Evolutionary conservation across 2,888 invertebrate genomes (phyloP).

Genomic region (Ectemnius continuus): DNA sequence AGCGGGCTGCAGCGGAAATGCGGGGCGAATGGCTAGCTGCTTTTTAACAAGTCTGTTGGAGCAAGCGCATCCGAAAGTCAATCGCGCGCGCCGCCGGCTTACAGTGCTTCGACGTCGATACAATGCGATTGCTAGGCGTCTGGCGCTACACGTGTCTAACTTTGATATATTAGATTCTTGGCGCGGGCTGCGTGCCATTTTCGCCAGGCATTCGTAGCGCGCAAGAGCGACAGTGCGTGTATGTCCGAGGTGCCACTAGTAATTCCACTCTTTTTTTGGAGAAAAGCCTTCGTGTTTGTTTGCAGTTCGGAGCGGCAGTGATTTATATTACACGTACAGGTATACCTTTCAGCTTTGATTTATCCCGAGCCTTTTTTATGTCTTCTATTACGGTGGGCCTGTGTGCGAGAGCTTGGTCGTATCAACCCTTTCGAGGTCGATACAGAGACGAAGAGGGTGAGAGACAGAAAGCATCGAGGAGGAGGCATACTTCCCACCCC

Average conservation of each 20-base stretch:
- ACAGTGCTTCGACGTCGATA: not conserved
- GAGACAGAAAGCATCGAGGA: too few relatives aligned
- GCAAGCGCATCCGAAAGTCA: not conserved
- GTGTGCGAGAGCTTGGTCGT: not conserved
- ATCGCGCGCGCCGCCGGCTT: not conserved
- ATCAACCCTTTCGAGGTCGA: conserved; percentile 1
- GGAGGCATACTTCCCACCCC: too few relatives aligned
- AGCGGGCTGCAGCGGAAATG: too few relatives aligned
- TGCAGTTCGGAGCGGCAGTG: conserved; percentile 2
- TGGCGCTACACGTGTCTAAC: not conserved
- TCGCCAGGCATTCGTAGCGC: not conserved
- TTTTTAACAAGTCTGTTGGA: too few relatives aligned
- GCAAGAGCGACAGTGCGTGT: conserved; percentile 1
- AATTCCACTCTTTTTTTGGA: conserved; percentile 1
- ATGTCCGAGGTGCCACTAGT: not conserved
- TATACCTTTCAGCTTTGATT: conserved; percentile 9
- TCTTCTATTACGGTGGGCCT: not conserved
- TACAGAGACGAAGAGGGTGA: too few relatives aligned
- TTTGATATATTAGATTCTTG: conserved; percentile 1
- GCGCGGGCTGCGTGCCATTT: not conserved
- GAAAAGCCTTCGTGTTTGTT: not conserved
- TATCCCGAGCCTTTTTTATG: conserved; percentile 5
- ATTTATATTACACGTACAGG: conserved; percentile 1
- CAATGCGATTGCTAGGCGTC: not conserved
- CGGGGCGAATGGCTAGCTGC: too few relatives aligned